phyloP scores from a whole-genome alignment of 2,797 vertebrate species.

The Cuculus canorus region DNA sequence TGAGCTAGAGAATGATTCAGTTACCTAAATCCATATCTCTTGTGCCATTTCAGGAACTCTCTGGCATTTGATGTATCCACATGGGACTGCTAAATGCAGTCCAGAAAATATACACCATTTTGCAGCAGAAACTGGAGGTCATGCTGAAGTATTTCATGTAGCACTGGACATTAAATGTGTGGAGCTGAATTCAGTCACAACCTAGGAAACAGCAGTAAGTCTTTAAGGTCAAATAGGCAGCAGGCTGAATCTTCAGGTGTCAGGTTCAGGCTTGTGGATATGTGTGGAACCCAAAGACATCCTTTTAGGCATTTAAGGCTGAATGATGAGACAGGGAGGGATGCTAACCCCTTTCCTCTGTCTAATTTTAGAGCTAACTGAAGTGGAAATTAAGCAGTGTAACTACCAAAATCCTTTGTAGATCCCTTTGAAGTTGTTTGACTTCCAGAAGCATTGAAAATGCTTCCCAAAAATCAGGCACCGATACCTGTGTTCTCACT shows the following conservation, averaged over 20 bases:
- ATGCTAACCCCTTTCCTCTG: not conserved
- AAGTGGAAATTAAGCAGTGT: not conserved
- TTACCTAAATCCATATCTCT: accelerated
- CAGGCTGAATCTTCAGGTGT: not conserved
- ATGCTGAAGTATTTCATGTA: not conserved
- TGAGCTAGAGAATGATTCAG: not conserved
- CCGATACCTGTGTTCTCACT: not conserved
- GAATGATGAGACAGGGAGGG: not conserved
- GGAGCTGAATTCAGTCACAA: not conserved
- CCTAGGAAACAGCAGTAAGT: accelerated
- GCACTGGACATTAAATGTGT: accelerated
- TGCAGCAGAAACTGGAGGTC: not conserved
- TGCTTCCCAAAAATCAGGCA: too few relatives aligned
- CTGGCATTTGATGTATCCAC: not conserved
- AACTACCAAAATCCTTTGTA: not conserved
- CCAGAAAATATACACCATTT: accelerated
- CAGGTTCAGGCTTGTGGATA: not conserved
- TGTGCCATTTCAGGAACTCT: not conserved
- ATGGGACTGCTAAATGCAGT: not conserved
- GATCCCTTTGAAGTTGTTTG: not conserved
- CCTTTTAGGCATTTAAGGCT: not conserved
- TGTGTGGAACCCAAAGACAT: not conserved
- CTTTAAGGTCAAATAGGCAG: not conserved
- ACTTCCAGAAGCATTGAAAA: not conserved
- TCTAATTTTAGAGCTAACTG: not conserved